These are phyloP conservation scores for Macrobrachium nipponense DNA, from an alignment of 1,140 invertebrate species.

Conservation along the genomic window DNA sequence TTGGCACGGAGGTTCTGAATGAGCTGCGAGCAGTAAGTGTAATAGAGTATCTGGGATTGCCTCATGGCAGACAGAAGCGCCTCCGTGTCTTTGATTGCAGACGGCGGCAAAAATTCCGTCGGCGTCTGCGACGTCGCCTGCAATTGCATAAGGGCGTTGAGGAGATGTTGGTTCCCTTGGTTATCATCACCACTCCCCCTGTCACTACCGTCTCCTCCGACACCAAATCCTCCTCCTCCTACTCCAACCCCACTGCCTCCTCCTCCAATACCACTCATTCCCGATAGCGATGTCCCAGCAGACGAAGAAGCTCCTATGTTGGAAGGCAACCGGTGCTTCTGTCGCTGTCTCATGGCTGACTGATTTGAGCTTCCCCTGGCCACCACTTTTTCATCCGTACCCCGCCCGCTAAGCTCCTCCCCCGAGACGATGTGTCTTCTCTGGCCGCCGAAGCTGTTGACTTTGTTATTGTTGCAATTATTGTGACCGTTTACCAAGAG, in stretches of 20 bases:
- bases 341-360: constrained; percentile 50
- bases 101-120: not conserved
- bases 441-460: constrained; percentile 7
- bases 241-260: not conserved
- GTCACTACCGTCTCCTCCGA: not conserved
- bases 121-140: constrained; percentile 7
- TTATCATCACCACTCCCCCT: not conserved
- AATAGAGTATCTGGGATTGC: constrained; percentile 49
- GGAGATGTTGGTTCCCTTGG: constrained; percentile 1
- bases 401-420: constrained; percentile 27
- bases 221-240: not conserved
- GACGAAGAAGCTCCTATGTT: constrained; percentile 5
- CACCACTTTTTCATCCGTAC: constrained; percentile 34
- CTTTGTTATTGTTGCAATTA: constrained; percentile 10
- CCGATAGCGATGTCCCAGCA: not conserved
- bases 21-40: constrained; percentile 52
- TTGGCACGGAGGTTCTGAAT: constrained; percentile 31
- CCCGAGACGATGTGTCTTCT: constrained; percentile 5
- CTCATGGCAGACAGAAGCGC: constrained; percentile 39
- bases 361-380: constrained; percentile 32
- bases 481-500: not conserved
- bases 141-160: constrained; percentile 33
- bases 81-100: constrained; percentile 44
- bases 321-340: constrained; percentile 17
- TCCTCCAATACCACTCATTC: not conserved